Percentiles rank a stretch among this genome's conserved stretches.
phyloP scores from a whole-genome alignment of 2,888 invertebrate species.

The Timandra comae region DNA sequence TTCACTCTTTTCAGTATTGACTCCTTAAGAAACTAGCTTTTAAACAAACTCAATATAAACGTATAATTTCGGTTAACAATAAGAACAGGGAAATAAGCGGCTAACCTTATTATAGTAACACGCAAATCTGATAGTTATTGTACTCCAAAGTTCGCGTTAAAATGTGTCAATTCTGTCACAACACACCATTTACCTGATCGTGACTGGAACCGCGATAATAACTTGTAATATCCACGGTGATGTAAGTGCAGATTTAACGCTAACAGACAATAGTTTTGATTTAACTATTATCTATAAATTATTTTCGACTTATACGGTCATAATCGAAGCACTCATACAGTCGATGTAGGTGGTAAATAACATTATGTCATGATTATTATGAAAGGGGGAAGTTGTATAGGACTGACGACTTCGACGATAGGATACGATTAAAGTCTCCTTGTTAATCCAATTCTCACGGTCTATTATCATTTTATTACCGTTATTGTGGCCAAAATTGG shows the following conservation, averaged over 20 bases:
- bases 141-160: constrained; percentile 20
- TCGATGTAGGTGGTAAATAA: constrained; percentile 37
- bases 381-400: constrained; percentile 23
- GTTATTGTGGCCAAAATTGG: too few relatives aligned
- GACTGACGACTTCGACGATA: constrained; percentile 1
- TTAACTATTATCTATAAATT: constrained; percentile 27
- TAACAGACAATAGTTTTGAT: constrained; percentile 38
- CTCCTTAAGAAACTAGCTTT: too few relatives aligned
- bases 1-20: too few relatives aligned
- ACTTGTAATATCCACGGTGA: constrained; percentile 22
- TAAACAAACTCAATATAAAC: too few relatives aligned
- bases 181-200: constrained; percentile 29
- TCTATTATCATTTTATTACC: too few relatives aligned
- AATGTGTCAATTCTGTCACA: constrained; percentile 33
- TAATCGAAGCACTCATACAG: constrained; percentile 34
- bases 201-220: constrained; percentile 34
- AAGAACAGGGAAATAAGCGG: too few relatives aligned
- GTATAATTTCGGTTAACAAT: too few relatives aligned
- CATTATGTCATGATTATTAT: constrained; percentile 29
- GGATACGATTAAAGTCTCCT: not conserved
- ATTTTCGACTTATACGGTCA: constrained; percentile 55
- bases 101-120: too few relatives aligned
- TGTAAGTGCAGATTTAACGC: constrained; percentile 33
- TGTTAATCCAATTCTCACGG: too few relatives aligned
- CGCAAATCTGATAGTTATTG: constrained; percentile 10